phyloP scores from a whole-genome alignment of 2,113 vertebrate genomes.

The Cochlearius cochlearius region DNA sequence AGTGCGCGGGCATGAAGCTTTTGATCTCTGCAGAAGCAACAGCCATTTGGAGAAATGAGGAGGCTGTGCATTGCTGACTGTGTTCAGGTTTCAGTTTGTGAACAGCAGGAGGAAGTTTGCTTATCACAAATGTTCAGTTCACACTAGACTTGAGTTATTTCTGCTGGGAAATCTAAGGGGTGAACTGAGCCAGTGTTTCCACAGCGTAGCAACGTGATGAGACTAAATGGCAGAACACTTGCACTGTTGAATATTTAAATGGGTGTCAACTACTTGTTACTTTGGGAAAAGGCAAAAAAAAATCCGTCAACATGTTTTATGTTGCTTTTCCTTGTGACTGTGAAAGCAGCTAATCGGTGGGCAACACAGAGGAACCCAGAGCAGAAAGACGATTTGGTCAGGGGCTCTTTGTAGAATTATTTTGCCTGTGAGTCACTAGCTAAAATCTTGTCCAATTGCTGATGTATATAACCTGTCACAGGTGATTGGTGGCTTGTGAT shows the following conservation, averaged over 20 bases:
- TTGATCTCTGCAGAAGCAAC: background rate
- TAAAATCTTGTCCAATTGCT: background rate
- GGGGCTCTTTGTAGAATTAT: background rate
- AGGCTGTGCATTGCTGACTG: background rate
- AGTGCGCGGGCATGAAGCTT: background rate
- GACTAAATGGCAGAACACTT: background rate
- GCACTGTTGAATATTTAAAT: conserved; percentile 30
- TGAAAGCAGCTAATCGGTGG: background rate
- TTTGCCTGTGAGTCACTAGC: background rate
- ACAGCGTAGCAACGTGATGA: background rate
- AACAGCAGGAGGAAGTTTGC: conserved; percentile 23
- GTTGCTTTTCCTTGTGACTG: background rate
- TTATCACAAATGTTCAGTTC: conserved; percentile 4
- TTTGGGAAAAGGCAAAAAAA: background rate
- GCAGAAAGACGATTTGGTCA: background rate
- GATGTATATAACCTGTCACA: background rate
- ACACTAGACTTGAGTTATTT: conserved; percentile 2
- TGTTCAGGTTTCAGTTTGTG: background rate
- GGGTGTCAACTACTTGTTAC: background rate
- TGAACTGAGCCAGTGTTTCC: background rate
- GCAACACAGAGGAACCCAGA: background rate
- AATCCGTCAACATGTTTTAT: background rate
- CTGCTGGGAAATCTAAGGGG: conserved; percentile 26
- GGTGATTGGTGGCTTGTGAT: background rate
- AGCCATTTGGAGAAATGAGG: background rate